phyloP scores from a whole-genome alignment of 2,888 invertebrate species.

The Eupithecia abbreviata region DNA sequence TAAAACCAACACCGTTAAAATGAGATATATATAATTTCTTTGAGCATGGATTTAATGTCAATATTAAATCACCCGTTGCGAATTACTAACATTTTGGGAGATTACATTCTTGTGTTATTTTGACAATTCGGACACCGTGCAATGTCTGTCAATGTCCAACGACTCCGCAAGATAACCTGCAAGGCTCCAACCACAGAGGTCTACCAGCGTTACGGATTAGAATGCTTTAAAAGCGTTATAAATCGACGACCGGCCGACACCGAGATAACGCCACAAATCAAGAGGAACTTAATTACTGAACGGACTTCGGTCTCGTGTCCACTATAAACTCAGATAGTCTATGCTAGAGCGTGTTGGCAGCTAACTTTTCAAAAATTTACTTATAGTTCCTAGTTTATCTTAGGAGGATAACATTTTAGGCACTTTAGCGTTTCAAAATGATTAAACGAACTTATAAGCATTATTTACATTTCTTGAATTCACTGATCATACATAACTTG shows the following conservation, averaged over 20 bases:
- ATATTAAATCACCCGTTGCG: neutral
- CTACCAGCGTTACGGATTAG: conserved; percentile 16
- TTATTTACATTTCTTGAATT: neutral
- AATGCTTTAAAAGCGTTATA: conserved; percentile 55
- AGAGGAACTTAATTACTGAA: conserved; percentile 67
- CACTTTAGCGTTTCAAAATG: neutral
- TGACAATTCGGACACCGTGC: neutral
- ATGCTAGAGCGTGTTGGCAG: neutral
- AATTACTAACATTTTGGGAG: no score
- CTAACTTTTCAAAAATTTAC: neutral
- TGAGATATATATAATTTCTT: neutral
- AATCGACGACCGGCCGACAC: conserved; percentile 62
- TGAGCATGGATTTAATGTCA: neutral
- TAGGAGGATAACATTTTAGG: neutral
- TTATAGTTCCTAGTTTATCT: neutral
- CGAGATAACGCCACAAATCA: conserved; percentile 74
- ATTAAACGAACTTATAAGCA: neutral
- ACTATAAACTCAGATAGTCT: neutral
- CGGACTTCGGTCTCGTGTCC: conserved; percentile 35
- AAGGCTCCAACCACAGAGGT: neutral
- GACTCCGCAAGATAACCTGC: neutral
- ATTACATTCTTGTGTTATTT: neutral
- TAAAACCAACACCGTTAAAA: neutral
- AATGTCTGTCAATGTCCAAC: neutral
- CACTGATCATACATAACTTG: neutral